Conservation (phyloP, 2,113 vertebrate genomes). For the Mohoua ochrocephala region DNA sequence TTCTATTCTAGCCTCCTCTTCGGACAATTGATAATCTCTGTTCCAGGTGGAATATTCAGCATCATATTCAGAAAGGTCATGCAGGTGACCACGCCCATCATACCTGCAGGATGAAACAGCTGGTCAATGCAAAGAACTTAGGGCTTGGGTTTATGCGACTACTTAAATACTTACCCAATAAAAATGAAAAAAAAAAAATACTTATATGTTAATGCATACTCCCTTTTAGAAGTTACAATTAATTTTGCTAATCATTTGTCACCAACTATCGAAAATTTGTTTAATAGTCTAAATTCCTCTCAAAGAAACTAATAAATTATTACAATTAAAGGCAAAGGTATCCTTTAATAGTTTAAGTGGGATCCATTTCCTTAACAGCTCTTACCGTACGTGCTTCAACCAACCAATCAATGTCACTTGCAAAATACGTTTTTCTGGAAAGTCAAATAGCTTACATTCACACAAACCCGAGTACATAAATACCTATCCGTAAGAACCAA, state of each 20-base stretch:
- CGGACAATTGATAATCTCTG: conserved; percentile 92
- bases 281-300: conserved; percentile 60
- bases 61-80: conserved; percentile 99
- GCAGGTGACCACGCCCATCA: conserved; percentile 97
- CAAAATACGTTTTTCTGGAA: conserved; percentile 82
- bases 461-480: conserved; percentile 99
- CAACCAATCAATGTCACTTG: conserved; percentile 80
- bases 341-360: conserved; percentile 59
- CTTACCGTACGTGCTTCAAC: conserved; percentile 94
- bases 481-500: conserved; percentile 99
- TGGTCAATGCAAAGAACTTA: conserved; percentile 75
- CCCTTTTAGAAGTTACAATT: conserved; percentile 61
- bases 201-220: conserved; percentile 19
- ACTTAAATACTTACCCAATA: conserved; percentile 74
- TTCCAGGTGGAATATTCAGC: conserved; percentile 95
- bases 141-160: conserved; percentile 22
- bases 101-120: conserved; percentile 87
- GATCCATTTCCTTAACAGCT: conserved; percentile 69
- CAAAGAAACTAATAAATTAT: conserved; percentile 44
- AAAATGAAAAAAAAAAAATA: conserved; percentile 37
- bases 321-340: conserved; percentile 65
- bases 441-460: conserved; percentile 97
- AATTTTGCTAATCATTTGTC: conserved; percentile 63
- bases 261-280: conserved; percentile 65
- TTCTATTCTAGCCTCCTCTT: conserved; percentile 96